Base-by-base conservation (phyloP, 2,797 vertebrate genomes). In the Sarcoramphus papa region DNA sequence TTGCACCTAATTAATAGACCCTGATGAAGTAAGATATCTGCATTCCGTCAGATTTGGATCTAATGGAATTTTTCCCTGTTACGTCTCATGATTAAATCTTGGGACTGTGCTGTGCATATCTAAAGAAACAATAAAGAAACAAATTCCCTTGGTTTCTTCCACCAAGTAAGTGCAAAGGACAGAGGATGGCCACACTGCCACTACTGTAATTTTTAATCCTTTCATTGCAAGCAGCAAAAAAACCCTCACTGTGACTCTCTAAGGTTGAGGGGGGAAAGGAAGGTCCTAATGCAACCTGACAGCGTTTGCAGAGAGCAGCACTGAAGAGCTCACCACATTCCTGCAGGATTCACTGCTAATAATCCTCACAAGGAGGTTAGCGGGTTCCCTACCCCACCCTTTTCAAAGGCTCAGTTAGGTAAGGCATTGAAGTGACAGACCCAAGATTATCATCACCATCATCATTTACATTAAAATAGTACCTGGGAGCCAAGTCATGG, bases 1-100 rank as follows among this genome's bases (percentile, higher is more conserved):
- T 54, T 93, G 79, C 69, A 95, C 88, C 43, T 83, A 91, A 96
- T 90, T 90, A 96, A 95, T 81, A 91, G 62, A 90, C 30, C 12
- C 54, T 65, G 86, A 65, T 91, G 41, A 91, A 95, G 79, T 75
- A 88, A 92, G 68, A 88, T 63, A 87, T 22, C 62, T 72, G n/a
- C 19, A 70, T 70, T 91, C 63, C 62, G 51, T 65, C 56, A 51
- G 67, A 75, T 88, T 74, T 79, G 12, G 41, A 78, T 53, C 75
- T 88, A 91, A 69, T 22, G n/a, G 25, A 70, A 30, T 90, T 57
- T 67, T 79, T 69, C n/a, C 53, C 57, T 10, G 0, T 90, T 74
- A 77, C 0, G 0, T 23, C 12, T 80, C 53, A 8, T 53, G 73
- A 92, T 77, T 74, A 79, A 69, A 84, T 77, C 35, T 40, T n/a